phyloP scores from a whole-genome alignment of 23 tunicate genomes.

The Trididemnum nubilum region DNA sequence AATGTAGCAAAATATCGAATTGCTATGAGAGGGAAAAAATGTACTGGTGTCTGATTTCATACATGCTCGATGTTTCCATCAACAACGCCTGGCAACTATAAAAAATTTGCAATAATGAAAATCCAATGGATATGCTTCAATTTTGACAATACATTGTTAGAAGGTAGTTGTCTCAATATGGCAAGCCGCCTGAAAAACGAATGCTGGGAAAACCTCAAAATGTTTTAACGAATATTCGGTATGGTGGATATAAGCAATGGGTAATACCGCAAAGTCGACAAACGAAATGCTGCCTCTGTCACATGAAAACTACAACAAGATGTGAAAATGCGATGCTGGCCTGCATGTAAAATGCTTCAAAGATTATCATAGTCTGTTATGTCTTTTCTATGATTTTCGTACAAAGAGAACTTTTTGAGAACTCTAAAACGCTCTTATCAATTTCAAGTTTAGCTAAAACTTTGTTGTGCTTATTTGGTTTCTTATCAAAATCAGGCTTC shows the following conservation, averaged over 20 bases:
- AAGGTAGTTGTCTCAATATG: slow-evolving; percentile 4
- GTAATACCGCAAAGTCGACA: not conserved
- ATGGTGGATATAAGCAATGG: not conserved
- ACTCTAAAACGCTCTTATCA: too few species aligned
- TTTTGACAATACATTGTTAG: slow-evolving; percentile 1
- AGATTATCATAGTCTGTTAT: not conserved
- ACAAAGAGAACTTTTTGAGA: too few species aligned
- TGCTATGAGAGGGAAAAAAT: slow-evolving; percentile 22
- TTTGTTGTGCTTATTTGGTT: too few species aligned
- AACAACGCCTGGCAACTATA: slow-evolving; percentile 23
- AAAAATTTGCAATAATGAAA: slow-evolving; percentile 9
- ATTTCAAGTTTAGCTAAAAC: too few species aligned
- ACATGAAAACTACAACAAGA: not conserved
- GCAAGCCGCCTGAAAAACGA: slow-evolving; percentile 9
- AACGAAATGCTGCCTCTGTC: not conserved
- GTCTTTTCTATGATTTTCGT: too few species aligned
- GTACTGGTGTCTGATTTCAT: slow-evolving; percentile 28
- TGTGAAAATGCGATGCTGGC: slow-evolving; percentile 13
- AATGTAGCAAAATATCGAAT: slow-evolving; percentile 12
- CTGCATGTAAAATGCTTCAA: slow-evolving; percentile 11
- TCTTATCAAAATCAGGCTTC: too few species aligned
- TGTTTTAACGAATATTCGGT: not conserved
- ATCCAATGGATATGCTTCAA: not conserved
- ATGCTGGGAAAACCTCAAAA: slow-evolving; percentile 19
- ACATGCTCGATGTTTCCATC: not conserved